These are phyloP conservation scores for Diachasma alloeum DNA, from an alignment of 1,140 invertebrate genomes.

Conservation along the genomic window DNA sequence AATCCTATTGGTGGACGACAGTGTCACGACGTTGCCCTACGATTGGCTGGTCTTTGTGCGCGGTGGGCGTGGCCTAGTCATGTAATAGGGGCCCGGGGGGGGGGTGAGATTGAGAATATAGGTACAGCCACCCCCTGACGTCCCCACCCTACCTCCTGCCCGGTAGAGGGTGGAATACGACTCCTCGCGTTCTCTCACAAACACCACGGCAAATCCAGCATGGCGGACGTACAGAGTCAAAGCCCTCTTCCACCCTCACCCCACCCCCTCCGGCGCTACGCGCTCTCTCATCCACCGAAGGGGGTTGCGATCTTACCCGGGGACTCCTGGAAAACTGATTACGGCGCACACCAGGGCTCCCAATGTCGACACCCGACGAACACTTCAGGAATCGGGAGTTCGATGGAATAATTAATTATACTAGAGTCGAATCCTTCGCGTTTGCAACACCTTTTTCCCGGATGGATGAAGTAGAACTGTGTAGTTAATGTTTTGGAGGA, in stretches of 20 bases:
- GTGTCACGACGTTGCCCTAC: constrained; percentile 57
- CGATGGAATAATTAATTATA: constrained; percentile 50
- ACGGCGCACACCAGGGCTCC: constrained; percentile 28
- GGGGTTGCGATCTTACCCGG: neutral
- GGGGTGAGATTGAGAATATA: neutral
- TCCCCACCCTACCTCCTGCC: neutral
- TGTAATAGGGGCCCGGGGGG: constrained; percentile 1
- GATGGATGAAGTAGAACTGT: too few species aligned
- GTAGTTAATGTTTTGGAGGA: too few species aligned
- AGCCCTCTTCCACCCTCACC: neutral
- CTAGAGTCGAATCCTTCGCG: constrained; percentile 9
- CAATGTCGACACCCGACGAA: constrained; percentile 22
- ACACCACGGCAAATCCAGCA: constrained; percentile 44
- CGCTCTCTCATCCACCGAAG: neutral
- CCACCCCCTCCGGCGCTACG: neutral
- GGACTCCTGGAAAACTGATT: constrained; percentile 36
- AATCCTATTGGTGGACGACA: constrained; percentile 65
- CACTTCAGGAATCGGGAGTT: constrained; percentile 54
- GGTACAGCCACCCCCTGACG: constrained; percentile 6
- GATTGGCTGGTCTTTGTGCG: constrained; percentile 52
- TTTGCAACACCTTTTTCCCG: constrained; percentile 6
- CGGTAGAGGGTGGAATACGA: neutral
- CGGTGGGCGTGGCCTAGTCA: constrained; percentile 50
- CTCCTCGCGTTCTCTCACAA: neutral
- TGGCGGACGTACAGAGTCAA: constrained; percentile 46